A percentile compares a stretch with the other conserved stretches of the same genome.
Evolutionary conservation across 2,797 vertebrate genomes (phyloP).

Genomic region (Hippopotamyrus pictus): DNA sequence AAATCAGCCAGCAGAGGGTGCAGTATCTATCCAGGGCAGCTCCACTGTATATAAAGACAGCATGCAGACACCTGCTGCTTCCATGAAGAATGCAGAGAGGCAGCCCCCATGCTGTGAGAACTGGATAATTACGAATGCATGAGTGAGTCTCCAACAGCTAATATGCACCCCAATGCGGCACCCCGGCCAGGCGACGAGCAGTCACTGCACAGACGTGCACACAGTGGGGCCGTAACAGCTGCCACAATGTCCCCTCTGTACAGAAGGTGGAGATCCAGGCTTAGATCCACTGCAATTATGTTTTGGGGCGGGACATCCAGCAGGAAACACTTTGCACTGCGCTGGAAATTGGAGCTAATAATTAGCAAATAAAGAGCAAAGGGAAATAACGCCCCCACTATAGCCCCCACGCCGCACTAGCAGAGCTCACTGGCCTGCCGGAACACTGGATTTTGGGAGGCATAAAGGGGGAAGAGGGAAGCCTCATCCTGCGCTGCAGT

Average conservation of each 20-base stretch:
- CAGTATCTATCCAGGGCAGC: neutral
- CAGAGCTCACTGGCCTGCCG: neutral
- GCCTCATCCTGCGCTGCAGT: neutral
- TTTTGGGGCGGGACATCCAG: neutral
- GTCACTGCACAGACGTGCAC: neutral
- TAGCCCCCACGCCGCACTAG: neutral
- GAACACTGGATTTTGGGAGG: neutral
- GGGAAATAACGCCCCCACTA: neutral
- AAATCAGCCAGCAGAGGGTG: neutral
- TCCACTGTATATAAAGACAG: neutral
- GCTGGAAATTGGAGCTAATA: neutral
- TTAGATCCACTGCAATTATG: neutral
- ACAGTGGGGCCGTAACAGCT: neutral
- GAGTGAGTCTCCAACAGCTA: neutral
- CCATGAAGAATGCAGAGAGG: neutral
- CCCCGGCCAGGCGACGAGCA: neutral
- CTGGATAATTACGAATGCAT: neutral
- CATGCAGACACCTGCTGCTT: neutral
- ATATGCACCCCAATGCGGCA: neutral
- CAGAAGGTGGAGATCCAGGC: neutral
- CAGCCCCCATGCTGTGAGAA: neutral
- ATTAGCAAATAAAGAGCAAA: slow-evolving; percentile 1
- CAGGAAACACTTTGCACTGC: neutral
- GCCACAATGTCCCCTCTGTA: neutral
- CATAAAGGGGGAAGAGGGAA: neutral